Evolutionary conservation across 2,888 invertebrate genomes (phyloP).

Genomic region (Eristalis arbustorum): DNA sequence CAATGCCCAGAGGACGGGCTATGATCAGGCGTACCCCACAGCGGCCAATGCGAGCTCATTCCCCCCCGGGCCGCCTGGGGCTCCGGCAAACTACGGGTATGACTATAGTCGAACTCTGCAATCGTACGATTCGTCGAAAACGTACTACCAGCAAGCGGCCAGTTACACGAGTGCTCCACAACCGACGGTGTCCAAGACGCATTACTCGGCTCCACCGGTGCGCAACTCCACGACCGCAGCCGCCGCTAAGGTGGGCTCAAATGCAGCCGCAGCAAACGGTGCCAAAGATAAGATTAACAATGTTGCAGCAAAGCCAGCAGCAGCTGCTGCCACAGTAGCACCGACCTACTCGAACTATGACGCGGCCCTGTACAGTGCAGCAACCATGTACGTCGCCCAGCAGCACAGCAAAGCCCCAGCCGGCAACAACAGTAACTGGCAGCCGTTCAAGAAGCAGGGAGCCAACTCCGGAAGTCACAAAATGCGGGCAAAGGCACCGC

Average conservation of each 20-base stretch:
- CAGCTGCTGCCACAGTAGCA: constrained; percentile 83
- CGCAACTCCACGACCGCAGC: constrained; percentile 84
- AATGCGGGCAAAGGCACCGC: constrained; percentile 83
- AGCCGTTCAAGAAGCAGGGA: constrained; percentile 83
- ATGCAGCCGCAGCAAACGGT: constrained; percentile 70
- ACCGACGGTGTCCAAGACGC: constrained; percentile 79
- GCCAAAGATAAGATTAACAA: constrained; percentile 77
- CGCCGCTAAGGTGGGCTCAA: constrained; percentile 82
- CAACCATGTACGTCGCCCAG: constrained; percentile 96
- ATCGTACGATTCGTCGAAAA: constrained; percentile 90
- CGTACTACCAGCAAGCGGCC: constrained; percentile 90
- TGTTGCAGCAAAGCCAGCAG: constrained; percentile 69
- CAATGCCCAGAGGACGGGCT: constrained; percentile 90
- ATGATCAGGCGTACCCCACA: constrained; percentile 91
- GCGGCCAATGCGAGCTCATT: constrained; percentile 80
- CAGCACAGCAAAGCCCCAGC: constrained; percentile 81
- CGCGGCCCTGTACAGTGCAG: constrained; percentile 96
- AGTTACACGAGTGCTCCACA: constrained; percentile 80
- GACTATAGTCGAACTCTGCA: constrained; percentile 84
- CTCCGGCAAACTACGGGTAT: constrained; percentile 86
- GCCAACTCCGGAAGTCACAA: constrained; percentile 78
- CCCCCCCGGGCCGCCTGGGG: constrained; percentile 72
- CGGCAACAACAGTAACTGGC: constrained; percentile 76
- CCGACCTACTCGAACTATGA: constrained; percentile 93
- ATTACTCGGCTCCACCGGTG: constrained; percentile 83